Base-by-base conservation (phyloP, 2,888 invertebrate species). In the Matsumyia berberina region DNA sequence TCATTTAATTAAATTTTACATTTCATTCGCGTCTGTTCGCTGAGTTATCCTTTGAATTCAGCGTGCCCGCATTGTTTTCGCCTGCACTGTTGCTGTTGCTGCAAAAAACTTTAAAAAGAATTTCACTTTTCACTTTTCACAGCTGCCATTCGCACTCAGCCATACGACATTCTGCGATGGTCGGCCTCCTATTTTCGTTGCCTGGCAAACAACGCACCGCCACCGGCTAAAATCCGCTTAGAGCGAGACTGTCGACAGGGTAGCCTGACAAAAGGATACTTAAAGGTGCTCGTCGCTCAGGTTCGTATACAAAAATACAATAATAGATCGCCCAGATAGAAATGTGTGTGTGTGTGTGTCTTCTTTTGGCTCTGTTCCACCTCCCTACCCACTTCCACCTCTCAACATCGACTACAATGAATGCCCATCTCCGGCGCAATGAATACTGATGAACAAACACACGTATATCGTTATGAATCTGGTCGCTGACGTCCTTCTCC, bases 61-160 rank as follows among this genome's bases (percentile, higher is more conserved):
- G 24, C 24, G 24, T 29, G 49, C 39, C 35, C 42, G 24, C 44
- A 17, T 33, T 44, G 42, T 73, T 46, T 11, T 2, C 46, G 6
- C 15, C n/a, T n/a, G n/a, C n/a, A n/a, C n/a, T n/a, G n/a, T n/a
- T n/a, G n/a, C 17, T n/a, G n/a, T 37, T 58, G 15, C 8, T 29
- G 15, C 2, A 9, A 12, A 31, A 31, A 44, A 35, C 35, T 53
- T 55, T 37, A 55, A 53, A 44, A 42, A 42, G 12, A 70, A 69
- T 53, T 70, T 53, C 17, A 64, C 46, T 76, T 73, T 60, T 85
- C 51, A 74, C 46, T 57, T 39, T 80, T 80, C 57, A 70, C 72
- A 93, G 97, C 97, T 35, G 97, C 97, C 0, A 97, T 98, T 74
- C 94, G 96, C 88, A 97, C 97, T 2, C 97, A 98, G 90, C 98